Percentiles rank a stretch among this genome's conserved stretches.
Evolutionary conservation across 1,140 invertebrate species (phyloP).

Genomic region (Diachasmimorpha longicaudata): DNA sequence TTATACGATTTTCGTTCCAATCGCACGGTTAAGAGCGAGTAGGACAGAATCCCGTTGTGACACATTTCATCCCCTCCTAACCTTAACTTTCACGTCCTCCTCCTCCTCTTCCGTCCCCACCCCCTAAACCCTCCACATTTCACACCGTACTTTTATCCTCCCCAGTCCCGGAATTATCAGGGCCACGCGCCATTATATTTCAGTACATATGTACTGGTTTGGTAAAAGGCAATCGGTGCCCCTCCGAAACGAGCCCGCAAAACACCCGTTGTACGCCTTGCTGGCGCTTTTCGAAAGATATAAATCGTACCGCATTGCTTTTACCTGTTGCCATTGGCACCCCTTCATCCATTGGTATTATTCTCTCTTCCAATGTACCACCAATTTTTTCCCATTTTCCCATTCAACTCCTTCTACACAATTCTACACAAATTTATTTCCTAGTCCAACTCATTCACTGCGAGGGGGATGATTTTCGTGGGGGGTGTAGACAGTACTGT

Average conservation of each 20-base stretch:
- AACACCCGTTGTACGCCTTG: slow-evolving; percentile 28
- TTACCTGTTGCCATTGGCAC: slow-evolving; percentile 24
- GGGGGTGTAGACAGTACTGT: too few species aligned
- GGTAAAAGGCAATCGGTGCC: slow-evolving; percentile 29
- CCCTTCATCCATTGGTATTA: neutral
- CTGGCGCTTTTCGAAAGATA: neutral
- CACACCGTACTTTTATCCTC: neutral
- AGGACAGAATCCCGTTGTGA: neutral
- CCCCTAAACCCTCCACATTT: neutral
- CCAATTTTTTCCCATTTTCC: slow-evolving; percentile 5
- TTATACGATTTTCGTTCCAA: slow-evolving; percentile 50
- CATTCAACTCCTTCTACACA: neutral
- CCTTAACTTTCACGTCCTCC: neutral
- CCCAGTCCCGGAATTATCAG: neutral
- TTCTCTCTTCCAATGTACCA: neutral
- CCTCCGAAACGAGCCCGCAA: slow-evolving; percentile 30
- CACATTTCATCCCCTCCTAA: neutral
- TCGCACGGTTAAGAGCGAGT: slow-evolving; percentile 26
- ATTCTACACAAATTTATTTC: neutral
- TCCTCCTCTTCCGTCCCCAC: too few species aligned
- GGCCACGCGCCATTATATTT: slow-evolving; percentile 3
- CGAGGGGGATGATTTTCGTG: neutral
- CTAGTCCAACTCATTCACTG: neutral
- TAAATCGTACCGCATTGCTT: slow-evolving; percentile 21
- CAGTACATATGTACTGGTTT: slow-evolving; percentile 9